Evolutionary conservation across 2,113 vertebrate species (phyloP).

Genomic region (Hemibagrus wyckioides): DNA sequence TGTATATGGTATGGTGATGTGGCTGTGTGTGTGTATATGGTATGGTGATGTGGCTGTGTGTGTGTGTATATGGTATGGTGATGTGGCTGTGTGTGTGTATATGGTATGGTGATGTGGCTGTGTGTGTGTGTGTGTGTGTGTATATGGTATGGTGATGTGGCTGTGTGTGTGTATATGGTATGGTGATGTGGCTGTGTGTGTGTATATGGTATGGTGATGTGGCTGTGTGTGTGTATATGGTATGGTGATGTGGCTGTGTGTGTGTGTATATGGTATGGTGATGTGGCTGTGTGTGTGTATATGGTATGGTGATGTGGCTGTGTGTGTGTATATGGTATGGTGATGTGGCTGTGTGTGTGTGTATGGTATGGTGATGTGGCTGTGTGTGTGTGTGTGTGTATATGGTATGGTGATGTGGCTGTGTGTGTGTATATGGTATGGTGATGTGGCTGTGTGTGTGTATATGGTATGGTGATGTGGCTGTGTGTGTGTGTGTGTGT

Average conservation of each 20-base stretch:
- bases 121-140: slow-evolving; percentile 4
- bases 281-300: not conserved
- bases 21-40: not conserved
- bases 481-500: not conserved
- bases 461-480: not conserved
- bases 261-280: not conserved
- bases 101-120: not conserved
- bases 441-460: not conserved
- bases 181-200: not conserved
- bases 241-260: not conserved
- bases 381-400: not conserved
- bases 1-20: not conserved
- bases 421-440: not conserved
- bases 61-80: not conserved
- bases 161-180: not conserved
- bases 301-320: not conserved
- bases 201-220: not conserved
- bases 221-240: not conserved
- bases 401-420: not conserved
- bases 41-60: not conserved
- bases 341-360: not conserved
- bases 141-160: not conserved
- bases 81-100: not conserved
- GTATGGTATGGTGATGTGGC: not conserved
- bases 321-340: not conserved